Evolutionary conservation across 2,797 vertebrate genomes (phyloP).

Genomic region (Anolis apletophallus): DNA sequence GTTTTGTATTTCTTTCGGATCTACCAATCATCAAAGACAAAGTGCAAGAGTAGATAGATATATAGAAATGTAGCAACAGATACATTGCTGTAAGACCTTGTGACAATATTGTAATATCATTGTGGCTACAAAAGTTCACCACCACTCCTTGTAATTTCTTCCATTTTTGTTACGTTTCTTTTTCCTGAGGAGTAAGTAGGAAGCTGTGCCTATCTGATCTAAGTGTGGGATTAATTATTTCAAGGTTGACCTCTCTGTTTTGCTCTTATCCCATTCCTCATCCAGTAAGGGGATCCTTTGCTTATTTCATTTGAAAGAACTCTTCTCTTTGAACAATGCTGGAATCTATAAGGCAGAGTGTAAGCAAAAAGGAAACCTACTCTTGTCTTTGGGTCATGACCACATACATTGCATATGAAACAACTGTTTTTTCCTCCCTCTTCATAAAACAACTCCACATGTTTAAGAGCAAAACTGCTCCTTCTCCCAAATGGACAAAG

Average conservation of each 20-base stretch:
- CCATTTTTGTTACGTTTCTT: conserved; percentile 1
- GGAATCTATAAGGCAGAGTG: conserved; percentile 40
- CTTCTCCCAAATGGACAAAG: conserved; percentile 14
- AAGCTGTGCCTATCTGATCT: conserved; percentile 51
- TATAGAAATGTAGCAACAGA: neutral
- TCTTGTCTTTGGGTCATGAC: conserved; percentile 45
- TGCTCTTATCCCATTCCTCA: conserved; percentile 45
- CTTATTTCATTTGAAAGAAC: conserved; percentile 22
- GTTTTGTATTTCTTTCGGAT: conserved; percentile 33
- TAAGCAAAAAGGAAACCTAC: conserved; percentile 39
- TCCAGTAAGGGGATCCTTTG: conserved; percentile 21
- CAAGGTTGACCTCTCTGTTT: conserved; percentile 38
- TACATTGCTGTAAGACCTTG: conserved; percentile 49
- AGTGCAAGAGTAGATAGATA: neutral
- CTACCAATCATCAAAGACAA: conserved; percentile 57
- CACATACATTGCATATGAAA: conserved; percentile 35
- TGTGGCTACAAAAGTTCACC: neutral
- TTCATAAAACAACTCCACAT: conserved; percentile 43
- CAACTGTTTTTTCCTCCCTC: neutral
- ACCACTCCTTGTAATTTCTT: neutral
- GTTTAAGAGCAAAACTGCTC: conserved; percentile 23
- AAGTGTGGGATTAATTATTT: conserved; percentile 59
- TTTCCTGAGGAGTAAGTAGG: conserved; percentile 43
- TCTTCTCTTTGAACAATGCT: conserved; percentile 45
- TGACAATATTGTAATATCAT: conserved; percentile 36